Evolutionary conservation across 2,797 vertebrate species (phyloP).

Genomic region (Gymnoscopelus braueri): DNA sequence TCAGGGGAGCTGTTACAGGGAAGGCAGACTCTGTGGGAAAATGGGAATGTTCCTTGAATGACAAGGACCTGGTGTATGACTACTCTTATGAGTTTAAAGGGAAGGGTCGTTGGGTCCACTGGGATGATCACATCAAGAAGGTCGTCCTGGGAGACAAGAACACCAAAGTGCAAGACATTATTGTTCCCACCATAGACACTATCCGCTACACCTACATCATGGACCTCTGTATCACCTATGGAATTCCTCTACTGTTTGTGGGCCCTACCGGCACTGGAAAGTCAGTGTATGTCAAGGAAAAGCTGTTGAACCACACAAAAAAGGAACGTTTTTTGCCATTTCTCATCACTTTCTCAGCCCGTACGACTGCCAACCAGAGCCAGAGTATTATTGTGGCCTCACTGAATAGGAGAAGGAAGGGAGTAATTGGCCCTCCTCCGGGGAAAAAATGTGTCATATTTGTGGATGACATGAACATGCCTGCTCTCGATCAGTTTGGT

Average conservation of each 20-base stretch:
- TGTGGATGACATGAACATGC: slow-evolving; percentile 98
- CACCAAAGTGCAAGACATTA: slow-evolving; percentile 92
- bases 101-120: slow-evolving; percentile 90
- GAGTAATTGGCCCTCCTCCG: slow-evolving; percentile 92
- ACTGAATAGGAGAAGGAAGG: slow-evolving; percentile 94
- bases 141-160: slow-evolving; percentile 80
- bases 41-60: slow-evolving; percentile 93
- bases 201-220: slow-evolving; percentile 93
- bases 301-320: slow-evolving; percentile 94
- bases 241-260: slow-evolving; percentile 90
- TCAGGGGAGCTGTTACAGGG: slow-evolving; percentile 80
- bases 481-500: slow-evolving; percentile 93
- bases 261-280: slow-evolving; percentile 97
- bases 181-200: slow-evolving; percentile 96
- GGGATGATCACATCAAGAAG: slow-evolving; percentile 89
- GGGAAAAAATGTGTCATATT: slow-evolving; percentile 96
- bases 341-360: slow-evolving; percentile 96
- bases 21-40: slow-evolving; percentile 79
- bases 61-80: slow-evolving; percentile 93
- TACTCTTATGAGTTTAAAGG: slow-evolving; percentile 94
- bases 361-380: slow-evolving; percentile 93
- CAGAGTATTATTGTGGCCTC: slow-evolving; percentile 97
- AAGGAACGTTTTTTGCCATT: slow-evolving; percentile 92
- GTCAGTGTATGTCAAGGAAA: slow-evolving; percentile 96
- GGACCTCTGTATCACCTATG: slow-evolving; percentile 87